Conservation (phyloP, 2,888 invertebrate species). For the Biston betularia region DNA sequence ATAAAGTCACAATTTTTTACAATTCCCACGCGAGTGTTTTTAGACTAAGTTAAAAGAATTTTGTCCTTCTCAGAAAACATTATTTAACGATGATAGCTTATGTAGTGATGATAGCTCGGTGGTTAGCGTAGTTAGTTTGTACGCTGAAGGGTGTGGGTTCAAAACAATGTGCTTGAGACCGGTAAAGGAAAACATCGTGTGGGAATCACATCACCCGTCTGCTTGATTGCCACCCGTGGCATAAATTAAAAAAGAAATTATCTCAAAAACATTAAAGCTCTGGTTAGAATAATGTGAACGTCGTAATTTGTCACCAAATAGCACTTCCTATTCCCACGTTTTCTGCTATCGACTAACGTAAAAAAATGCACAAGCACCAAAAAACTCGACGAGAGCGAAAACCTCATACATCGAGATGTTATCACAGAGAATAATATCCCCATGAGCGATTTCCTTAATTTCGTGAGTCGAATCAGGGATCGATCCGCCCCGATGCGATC, state of each 20-base stretch:
- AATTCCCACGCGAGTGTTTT: slow-evolving; percentile 15
- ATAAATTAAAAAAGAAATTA: too few relatives aligned
- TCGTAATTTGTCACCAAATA: neutral
- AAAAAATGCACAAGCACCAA: slow-evolving; percentile 54
- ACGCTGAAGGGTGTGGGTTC: too few relatives aligned
- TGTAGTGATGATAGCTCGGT: too few relatives aligned
- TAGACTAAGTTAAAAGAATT: slow-evolving; percentile 28
- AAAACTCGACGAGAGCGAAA: slow-evolving; percentile 53
- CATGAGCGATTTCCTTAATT: slow-evolving; percentile 86
- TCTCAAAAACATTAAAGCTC: neutral
- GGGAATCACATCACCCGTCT: too few relatives aligned
- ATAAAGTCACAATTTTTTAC: slow-evolving; percentile 18
- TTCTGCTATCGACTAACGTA: slow-evolving; percentile 40
- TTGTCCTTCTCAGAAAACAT: too few relatives aligned
- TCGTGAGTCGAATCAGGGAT: slow-evolving; percentile 83
- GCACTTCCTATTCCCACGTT: slow-evolving; percentile 9
- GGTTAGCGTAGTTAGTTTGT: too few relatives aligned
- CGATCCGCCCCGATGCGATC: slow-evolving; percentile 78
- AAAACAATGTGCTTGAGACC: too few relatives aligned
- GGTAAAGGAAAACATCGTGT: too few relatives aligned
- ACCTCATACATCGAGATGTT: slow-evolving; percentile 69
- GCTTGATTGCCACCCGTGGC: too few relatives aligned
- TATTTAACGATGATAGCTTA: too few relatives aligned
- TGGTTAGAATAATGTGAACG: neutral
- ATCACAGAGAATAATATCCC: slow-evolving; percentile 81